Base-by-base conservation (phyloP, 37 sponge, comb jelly and placozoan species). In the Beroe forskalii region DNA sequence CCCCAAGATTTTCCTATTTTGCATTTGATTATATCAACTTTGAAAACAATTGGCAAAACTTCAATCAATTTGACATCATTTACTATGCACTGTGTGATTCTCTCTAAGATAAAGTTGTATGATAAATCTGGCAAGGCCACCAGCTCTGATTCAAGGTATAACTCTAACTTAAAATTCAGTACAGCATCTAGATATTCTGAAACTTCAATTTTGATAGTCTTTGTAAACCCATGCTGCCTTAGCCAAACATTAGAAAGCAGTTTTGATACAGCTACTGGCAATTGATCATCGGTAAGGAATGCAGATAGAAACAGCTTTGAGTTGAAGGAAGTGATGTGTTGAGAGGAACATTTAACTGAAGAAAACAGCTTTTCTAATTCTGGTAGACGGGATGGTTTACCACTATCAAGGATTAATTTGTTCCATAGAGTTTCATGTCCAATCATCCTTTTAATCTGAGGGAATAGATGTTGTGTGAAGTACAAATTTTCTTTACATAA, bases 221-320 rank as follows among this genome's bases (percentile, higher is more conserved):
- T 12, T 1, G 86, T 25, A 25, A 80, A 80, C 8, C 86, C 86
- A n/a, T 80, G 86, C 4, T 6, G 3, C 27, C 30, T 12, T 1
- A 40, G 30, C 86, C 86, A 80, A 2, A 80, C 55, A 80, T 80
- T 80, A 1, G 86, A 17, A 0, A 80, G 30, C 4, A 80, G 44
- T 41, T 41, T 44, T 1, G 55, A 6, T 8, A 20, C 20, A 1
- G 86, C 4, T 41, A 25, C 25, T n/a, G 86, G 86, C 22, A 42
- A 24, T 4, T 32, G 4, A 1, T 43, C 4, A 36, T 69, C 38
- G 17, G 72, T n/a, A 19, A 80, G 55, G 25, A 80, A 27, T 1
- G 86, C 44, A 1, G 86, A 80, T 32, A 38, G 40, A 48, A 80
- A 80, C 3, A 80, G 37, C 22, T 80, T 41, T 20, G 86, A 80